Evolutionary conservation across 2,113 vertebrate genomes (phyloP).

Genomic region (Alectura lathami): DNA sequence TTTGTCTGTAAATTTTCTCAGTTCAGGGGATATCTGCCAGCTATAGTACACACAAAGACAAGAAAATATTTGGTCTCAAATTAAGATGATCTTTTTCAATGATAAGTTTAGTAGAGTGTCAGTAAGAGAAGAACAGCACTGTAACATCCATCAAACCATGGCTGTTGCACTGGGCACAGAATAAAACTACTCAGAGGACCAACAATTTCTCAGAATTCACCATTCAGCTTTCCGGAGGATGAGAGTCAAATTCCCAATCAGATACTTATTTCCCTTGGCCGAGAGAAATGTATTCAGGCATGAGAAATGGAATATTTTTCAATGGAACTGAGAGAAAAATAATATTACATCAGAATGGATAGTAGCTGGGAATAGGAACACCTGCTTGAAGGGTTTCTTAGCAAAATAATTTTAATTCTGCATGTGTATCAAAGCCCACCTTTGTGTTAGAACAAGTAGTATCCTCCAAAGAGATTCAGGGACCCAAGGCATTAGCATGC

Average conservation of each 20-base stretch:
- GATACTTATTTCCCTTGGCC: background rate
- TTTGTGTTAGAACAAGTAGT: background rate
- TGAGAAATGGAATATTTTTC: background rate
- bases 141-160: background rate
- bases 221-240: background rate
- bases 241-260: background rate
- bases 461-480: background rate
- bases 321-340: background rate
- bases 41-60: background rate
- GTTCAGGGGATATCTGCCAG: background rate
- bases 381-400: background rate
- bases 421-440: background rate
- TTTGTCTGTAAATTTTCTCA: background rate
- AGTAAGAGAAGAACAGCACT: background rate
- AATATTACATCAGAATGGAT: background rate
- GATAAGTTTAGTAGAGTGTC: background rate
- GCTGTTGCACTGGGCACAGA: background rate
- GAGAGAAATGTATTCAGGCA: background rate
- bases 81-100: background rate
- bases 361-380: background rate
- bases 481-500: background rate
- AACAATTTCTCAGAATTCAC: background rate
- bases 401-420: background rate
- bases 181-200: background rate
- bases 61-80: background rate